These are phyloP conservation scores for Drosophila bunnanda DNA, from an alignment of 2,888 invertebrate species.

Conservation along the genomic window DNA sequence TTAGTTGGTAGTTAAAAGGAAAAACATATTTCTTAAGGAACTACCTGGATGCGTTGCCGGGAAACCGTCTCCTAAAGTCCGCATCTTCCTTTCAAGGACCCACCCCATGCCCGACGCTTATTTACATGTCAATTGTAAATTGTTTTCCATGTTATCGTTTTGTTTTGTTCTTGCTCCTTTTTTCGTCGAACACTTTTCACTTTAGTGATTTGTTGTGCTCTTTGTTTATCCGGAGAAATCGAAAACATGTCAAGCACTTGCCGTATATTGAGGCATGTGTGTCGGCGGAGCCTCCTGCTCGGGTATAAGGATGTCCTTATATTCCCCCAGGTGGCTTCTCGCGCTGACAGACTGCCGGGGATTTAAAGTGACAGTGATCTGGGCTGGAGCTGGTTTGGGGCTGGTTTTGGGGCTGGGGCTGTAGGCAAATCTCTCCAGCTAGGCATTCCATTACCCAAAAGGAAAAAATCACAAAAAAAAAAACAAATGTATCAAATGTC, in stretches of 20 bases:
- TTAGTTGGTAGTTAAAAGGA: neutral
- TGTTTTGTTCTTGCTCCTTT: conserved; percentile 54
- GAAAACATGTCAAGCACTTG: conserved; percentile 66
- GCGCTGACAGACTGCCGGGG: conserved; percentile 62
- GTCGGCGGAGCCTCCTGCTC: conserved; percentile 14
- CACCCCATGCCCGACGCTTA: conserved; percentile 40
- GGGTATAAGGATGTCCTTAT: conserved; percentile 20
- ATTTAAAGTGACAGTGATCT: conserved; percentile 64
- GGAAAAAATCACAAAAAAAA: conserved; percentile 9
- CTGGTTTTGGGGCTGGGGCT: conserved; percentile 2
- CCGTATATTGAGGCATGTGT: conserved; percentile 58
- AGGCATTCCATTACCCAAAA: conserved; percentile 13
- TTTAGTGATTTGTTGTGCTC: conserved; percentile 64
- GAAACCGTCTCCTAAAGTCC: conserved; percentile 13
- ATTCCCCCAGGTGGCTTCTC: conserved; percentile 61
- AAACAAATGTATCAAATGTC: conserved; percentile 74
- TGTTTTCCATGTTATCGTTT: conserved; percentile 72
- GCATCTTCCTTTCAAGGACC: neutral
- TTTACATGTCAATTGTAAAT: conserved; percentile 77
- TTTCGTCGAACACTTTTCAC: conserved; percentile 64
- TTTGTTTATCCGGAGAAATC: conserved; percentile 54
- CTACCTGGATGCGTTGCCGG: conserved; percentile 47
- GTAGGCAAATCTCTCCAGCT: conserved; percentile 38
- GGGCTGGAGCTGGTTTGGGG: too few relatives aligned
- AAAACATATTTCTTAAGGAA: neutral